phyloP scores from a whole-genome alignment of 1,140 invertebrate genomes.

The Ceratosolen solmsi region DNA sequence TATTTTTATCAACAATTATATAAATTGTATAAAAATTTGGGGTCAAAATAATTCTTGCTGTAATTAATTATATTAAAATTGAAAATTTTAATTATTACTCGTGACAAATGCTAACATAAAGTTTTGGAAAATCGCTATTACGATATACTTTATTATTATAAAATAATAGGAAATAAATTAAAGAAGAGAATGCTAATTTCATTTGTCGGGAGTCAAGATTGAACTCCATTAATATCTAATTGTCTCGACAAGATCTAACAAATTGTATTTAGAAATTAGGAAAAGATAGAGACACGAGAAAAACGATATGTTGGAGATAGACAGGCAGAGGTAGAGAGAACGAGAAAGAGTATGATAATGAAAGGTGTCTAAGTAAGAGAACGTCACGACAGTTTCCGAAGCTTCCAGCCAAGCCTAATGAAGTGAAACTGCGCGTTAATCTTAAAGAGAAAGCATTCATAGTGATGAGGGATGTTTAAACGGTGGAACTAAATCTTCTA shows the following conservation, averaged over 20 bases:
- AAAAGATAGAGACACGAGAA: neutral
- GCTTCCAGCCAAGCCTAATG: slow-evolving; percentile 54
- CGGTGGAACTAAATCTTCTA: slow-evolving; percentile 26
- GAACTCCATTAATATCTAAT: slow-evolving; percentile 42
- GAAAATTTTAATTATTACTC: no score
- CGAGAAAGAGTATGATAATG: neutral
- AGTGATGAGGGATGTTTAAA: slow-evolving; percentile 14
- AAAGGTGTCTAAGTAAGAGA: neutral
- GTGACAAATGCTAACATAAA: no score
- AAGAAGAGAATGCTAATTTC: neutral
- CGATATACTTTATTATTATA: neutral
- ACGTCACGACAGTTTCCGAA: slow-evolving; percentile 20
- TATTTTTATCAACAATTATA: no score
- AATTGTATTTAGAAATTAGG: neutral
- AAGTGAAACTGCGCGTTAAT: slow-evolving; percentile 61
- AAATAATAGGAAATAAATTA: neutral
- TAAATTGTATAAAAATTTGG: no score
- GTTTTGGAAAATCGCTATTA: no score
- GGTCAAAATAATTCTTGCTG: no score
- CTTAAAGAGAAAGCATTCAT: slow-evolving; percentile 52
- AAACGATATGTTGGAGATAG: neutral
- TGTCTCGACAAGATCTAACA: neutral
- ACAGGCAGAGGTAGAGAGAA: neutral
- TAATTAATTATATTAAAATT: no score
- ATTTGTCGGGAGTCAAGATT: slow-evolving; percentile 1